A percentile compares a stretch with the other conserved stretches of the same genome.
Conservation (phyloP, 2,797 vertebrate species). For the Tangara arthus region DNA sequence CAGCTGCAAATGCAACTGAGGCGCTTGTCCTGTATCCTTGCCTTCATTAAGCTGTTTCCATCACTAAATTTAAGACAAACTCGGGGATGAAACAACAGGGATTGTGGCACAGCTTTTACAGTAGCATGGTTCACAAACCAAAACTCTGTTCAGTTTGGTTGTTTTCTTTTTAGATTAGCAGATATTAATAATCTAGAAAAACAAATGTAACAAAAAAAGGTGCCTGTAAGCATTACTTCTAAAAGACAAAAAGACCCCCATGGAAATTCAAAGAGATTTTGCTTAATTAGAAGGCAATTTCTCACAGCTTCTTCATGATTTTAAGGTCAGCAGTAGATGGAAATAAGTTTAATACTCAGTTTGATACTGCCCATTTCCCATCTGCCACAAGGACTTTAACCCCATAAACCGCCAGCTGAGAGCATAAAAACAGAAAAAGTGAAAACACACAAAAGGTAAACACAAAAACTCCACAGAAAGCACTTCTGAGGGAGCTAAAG, state of each 20-base stretch:
- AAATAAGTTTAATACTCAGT: neutral
- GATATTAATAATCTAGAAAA: neutral
- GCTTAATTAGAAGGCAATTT: neutral
- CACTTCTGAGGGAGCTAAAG: neutral
- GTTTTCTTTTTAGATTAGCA: neutral
- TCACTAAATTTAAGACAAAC: neutral
- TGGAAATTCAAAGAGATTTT: neutral
- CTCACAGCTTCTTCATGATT: neutral
- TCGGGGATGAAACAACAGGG: neutral
- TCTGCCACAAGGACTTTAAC: neutral
- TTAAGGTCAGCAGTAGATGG: neutral
- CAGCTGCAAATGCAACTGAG: neutral
- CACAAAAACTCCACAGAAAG: neutral
- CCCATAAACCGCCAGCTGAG: accelerated
- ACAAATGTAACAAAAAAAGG: neutral
- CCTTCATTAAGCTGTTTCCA: neutral
- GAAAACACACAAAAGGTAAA: neutral
- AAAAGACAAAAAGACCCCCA: neutral
- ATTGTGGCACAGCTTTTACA: neutral
- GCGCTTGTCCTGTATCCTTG: neutral
- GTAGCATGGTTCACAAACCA: neutral
- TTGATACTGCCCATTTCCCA: neutral
- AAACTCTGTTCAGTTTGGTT: neutral
- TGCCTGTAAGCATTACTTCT: neutral
- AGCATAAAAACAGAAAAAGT: neutral